phyloP scores from a whole-genome alignment of 2,797 vertebrate species.

The Smutsia gigantea region DNA sequence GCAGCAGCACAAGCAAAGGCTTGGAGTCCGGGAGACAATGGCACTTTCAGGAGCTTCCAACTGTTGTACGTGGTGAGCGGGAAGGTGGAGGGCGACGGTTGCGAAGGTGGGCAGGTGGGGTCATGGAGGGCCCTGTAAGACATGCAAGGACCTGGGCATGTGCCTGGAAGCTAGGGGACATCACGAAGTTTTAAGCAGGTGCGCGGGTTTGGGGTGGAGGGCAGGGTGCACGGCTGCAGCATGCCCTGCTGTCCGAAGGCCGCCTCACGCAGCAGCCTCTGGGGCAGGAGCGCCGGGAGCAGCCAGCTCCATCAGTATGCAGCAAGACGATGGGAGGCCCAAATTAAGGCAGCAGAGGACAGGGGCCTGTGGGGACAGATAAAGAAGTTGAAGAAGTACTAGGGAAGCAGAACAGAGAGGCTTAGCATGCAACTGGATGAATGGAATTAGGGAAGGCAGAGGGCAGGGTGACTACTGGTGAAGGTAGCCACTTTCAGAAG shows the following conservation, averaged over 20 bases:
- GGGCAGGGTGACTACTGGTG: background rate
- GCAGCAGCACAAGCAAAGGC: background rate
- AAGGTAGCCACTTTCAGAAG: background rate
- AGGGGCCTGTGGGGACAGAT: background rate
- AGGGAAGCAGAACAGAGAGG: background rate
- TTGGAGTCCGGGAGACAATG: background rate
- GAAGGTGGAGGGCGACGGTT: background rate
- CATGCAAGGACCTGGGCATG: rapidly evolving
- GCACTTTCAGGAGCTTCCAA: background rate
- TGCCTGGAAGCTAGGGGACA: background rate
- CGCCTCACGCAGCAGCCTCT: rapidly evolving
- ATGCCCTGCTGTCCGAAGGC: rapidly evolving
- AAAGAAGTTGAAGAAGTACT: background rate
- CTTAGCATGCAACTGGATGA: background rate
- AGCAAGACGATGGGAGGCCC: background rate
- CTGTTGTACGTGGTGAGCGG: rapidly evolving
- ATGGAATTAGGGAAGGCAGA: background rate
- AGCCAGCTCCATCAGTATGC: background rate
- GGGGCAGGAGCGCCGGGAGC: background rate
- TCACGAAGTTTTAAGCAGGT: background rate
- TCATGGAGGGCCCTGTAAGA: background rate
- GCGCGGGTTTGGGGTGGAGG: background rate
- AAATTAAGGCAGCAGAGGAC: background rate
- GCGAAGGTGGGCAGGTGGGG: rapidly evolving
- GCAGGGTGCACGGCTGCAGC: background rate